Evolutionary conservation across 2,888 invertebrate species (phyloP), one percentile per base, ranked within the genome.

Genomic region (Nesidiocoris tenuis): DNA sequence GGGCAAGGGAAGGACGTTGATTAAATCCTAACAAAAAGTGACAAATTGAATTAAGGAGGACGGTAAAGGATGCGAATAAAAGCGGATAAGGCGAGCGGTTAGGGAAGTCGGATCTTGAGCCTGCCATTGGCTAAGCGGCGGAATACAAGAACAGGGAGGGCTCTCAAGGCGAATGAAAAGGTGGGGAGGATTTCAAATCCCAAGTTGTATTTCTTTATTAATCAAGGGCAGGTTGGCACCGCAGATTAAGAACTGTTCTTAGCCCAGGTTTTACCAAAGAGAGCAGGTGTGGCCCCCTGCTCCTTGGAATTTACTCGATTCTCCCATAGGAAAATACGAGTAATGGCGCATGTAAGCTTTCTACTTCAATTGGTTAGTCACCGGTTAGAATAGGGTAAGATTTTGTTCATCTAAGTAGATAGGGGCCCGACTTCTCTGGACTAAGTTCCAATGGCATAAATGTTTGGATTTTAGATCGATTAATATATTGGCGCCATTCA

Each of bases 11-110:
- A 57, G 23, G 61, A 61, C 65, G 67, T 61, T 65, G 68, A 75
- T 75, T 75, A 75, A 75, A 75, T 75, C 68, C 66, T 75, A 75
- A 75, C 75, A 75, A 75, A 75, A 75, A 68, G 75, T 75, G 75
- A 75, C 75, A 75, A 75, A 75, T 75, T 75, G 75, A 68, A 75
- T 75, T 75, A 75, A 68, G 64, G 68, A 66, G 59, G 39, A 39
- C 39, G 39, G 67, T 75, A 75, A 68, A 66, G 72, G 72, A 72
- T 72, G 72, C 39, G 72, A 72, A 72, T 72, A 61, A 72, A 39
- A 72, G 72, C 23, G 56, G 63, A 72, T 70, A 59, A 70, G 70
- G 39, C 39, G 39, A 56, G 56, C 22, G 61, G 64, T 17, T 64
- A 21, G n/a, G 22, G 23, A 18, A 12, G 39, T 39, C 5, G 39